Evolutionary conservation across 2,888 invertebrate genomes (phyloP), one percentile per base, ranked within the genome.

Genomic region (Dioctria rufipes): DNA sequence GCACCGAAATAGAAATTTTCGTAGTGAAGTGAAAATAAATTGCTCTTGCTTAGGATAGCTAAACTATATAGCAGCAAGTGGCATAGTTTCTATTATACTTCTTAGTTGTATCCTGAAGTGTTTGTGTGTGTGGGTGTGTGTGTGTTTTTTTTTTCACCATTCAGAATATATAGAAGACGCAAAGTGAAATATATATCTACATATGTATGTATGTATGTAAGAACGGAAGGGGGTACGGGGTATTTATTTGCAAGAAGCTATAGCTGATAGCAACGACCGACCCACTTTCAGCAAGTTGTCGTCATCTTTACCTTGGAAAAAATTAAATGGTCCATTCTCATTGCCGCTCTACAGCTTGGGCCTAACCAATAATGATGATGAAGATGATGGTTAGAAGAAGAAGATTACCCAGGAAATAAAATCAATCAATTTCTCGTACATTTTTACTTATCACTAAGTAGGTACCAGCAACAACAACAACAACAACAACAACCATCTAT

Each of bases 211-310:
- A 25, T 25, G 25, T 25, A 25, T 25, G 25, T 25, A 25, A 1
- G 25, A 25, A 25, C 25, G 25, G 25, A 25, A 25, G 25, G 2
- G 25, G 25, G 25, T 0, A 25, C 25, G 25, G 25, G 25, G 25
- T 25, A 25, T 25, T 25, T 25, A 25, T 25, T 25, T 25, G 25
- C 25, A 25, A 25, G 25, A 25, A 25, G 25, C 25, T 25, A 25
- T 25, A 25, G 25, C 25, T 25, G 25, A 25, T 25, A 25, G 25
- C 25, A 25, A 11, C 4, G 54, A 46, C 11, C 54, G 54, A 54
- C 54, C 54, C 54, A 54, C 9, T 54, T 54, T 54, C 54, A 25
- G n/a, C 54, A 54, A n/a, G 11, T 54, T n/a, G n/a, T n/a, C 54
- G 54, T 25, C 25, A 25, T 54, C 54, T 54, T 1, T n/a, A 54